Evolutionary conservation across 2,888 invertebrate species (phyloP).

Genomic region (Apotomis turbidana): DNA sequence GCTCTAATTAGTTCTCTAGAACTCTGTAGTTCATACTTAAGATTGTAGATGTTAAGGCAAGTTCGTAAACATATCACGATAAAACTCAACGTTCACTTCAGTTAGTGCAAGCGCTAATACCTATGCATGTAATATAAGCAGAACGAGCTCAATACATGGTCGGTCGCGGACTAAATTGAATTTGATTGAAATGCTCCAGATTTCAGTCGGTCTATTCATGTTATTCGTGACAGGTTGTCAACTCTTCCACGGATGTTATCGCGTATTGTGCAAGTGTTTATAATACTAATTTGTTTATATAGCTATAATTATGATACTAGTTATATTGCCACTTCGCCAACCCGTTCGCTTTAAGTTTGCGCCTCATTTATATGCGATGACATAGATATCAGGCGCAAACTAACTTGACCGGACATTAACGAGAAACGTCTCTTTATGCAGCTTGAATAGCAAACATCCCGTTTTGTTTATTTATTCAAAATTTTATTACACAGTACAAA

Average conservation of each 20-base stretch:
- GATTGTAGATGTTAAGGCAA: not conserved
- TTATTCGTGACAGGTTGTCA: not conserved
- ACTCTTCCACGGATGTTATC: not conserved
- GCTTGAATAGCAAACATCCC: too few species aligned
- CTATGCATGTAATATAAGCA: slow-evolving; percentile 5
- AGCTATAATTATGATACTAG: too few species aligned
- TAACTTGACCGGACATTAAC: too few species aligned
- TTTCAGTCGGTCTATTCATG: slow-evolving; percentile 51
- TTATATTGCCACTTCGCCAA: too few species aligned
- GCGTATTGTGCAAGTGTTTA: too few species aligned
- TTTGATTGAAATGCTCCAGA: slow-evolving; percentile 71
- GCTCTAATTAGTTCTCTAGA: not conserved
- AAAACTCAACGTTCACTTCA: not conserved
- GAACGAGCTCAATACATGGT: slow-evolving; percentile 11
- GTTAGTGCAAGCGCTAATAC: not conserved
- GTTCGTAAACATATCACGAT: not conserved
- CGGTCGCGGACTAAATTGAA: slow-evolving; percentile 60
- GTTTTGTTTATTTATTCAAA: too few species aligned
- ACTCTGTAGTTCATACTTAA: not conserved
- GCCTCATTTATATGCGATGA: too few species aligned
- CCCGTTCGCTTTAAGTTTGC: too few species aligned
- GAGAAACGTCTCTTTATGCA: too few species aligned
- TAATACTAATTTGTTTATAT: too few species aligned
- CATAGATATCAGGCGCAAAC: too few species aligned
- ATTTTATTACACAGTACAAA: too few species aligned